A percentile compares a stretch with the other conserved stretches of the same genome.
These are phyloP conservation scores for Dendrocincla fuliginosa DNA, from an alignment of 2,797 vertebrate genomes.

Conservation along the genomic window DNA sequence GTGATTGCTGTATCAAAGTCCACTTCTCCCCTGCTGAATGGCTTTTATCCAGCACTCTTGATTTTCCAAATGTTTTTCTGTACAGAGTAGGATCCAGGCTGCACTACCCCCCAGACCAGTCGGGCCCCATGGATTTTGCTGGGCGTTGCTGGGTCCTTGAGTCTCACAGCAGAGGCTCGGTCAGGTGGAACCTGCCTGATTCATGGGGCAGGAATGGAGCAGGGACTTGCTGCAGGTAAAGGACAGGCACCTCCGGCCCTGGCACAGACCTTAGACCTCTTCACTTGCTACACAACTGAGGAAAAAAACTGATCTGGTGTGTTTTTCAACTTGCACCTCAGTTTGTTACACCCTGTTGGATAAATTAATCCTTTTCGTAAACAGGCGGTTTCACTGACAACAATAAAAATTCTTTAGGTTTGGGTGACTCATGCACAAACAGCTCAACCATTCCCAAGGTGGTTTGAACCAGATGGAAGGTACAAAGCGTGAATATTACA, in stretches of 20 bases:
- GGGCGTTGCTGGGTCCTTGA: background rate
- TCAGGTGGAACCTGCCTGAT: background rate
- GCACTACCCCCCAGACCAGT: fast-evolving
- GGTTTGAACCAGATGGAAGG: background rate
- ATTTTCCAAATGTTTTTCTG: background rate
- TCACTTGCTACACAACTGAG: background rate
- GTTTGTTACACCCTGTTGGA: background rate
- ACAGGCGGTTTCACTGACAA: background rate
- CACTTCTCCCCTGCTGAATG: background rate
- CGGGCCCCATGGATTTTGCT: background rate
- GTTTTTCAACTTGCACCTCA: background rate
- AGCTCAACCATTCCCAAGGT: background rate
- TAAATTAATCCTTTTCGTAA: background rate
- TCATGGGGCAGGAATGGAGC: background rate
- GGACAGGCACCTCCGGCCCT: background rate
- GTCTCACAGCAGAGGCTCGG: background rate
- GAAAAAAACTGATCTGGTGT: background rate
- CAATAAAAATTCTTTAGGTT: background rate
- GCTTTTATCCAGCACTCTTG: background rate
- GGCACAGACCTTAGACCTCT: background rate
- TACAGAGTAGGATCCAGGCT: background rate
- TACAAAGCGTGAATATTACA: background rate
- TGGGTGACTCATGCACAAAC: background rate
- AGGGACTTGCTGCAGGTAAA: background rate
- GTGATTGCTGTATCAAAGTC: constrained; percentile 34